Evolutionary conservation across 2,888 invertebrate genomes (phyloP).

Genomic region (Harmothoe impar): DNA sequence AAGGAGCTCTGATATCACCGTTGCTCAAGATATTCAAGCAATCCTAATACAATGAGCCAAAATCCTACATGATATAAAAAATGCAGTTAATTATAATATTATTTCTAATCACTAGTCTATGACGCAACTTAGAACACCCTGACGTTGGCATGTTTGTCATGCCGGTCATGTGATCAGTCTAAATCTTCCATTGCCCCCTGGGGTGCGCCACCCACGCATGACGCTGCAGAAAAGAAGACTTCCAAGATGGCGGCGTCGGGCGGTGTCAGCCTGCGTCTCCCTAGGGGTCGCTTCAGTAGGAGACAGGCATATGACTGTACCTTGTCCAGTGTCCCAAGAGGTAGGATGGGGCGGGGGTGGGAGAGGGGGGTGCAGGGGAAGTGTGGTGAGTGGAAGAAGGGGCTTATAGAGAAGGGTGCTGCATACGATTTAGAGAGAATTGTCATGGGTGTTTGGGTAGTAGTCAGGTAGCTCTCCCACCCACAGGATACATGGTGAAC

Average conservation of each 20-base stretch:
- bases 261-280: background rate
- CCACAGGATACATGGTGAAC: no score
- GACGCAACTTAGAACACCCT: no score
- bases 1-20: no score
- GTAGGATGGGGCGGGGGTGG: background rate
- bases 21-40: no score
- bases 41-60: no score
- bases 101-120: no score
- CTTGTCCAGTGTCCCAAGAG: background rate
- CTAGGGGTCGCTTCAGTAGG: slow-evolving; percentile 1
- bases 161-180: background rate
- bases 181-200: background rate
- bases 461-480: no score
- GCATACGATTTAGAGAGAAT: no score
- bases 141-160: background rate
- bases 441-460: no score
- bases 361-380: background rate
- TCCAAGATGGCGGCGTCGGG: slow-evolving; percentile 15
- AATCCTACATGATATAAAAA: no score
- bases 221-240: background rate
- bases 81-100: no score
- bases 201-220: background rate
- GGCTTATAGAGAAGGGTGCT: background rate
- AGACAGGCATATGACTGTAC: background rate
- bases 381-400: background rate